phyloP scores from a whole-genome alignment of 2,888 invertebrate species.

The Rotaria socialis region DNA sequence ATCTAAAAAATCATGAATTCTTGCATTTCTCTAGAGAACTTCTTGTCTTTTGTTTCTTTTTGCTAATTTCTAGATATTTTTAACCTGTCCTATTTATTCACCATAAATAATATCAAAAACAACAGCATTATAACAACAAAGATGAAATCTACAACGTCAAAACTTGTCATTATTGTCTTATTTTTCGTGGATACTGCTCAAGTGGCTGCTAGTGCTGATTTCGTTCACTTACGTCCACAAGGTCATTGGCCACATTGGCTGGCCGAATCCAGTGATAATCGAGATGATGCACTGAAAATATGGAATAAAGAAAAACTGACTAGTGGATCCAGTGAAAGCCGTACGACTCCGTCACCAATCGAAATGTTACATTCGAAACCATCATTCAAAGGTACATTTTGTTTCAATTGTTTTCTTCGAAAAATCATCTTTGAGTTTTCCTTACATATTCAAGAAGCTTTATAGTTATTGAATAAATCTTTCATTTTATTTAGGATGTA shows the following conservation, averaged over 20 bases:
- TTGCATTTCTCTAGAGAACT: too few species aligned
- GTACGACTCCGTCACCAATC: neutral
- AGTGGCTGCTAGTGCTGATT: neutral
- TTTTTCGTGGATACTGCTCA: neutral
- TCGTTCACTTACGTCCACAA: neutral
- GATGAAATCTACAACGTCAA: neutral
- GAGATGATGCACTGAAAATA: neutral
- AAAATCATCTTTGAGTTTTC: too few species aligned
- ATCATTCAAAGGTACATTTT: neutral
- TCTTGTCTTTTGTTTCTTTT: neutral
- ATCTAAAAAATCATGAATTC: neutral
- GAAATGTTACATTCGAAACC: neutral
- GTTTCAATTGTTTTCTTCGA: neutral
- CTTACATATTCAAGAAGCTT: too few species aligned
- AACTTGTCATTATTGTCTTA: neutral
- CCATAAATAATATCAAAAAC: neutral
- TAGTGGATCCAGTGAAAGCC: neutral
- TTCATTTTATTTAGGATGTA: slow-evolving; percentile 35
- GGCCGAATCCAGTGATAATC: neutral
- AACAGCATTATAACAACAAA: neutral
- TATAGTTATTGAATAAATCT: too few species aligned
- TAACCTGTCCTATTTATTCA: neutral
- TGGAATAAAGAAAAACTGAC: neutral
- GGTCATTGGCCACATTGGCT: neutral
- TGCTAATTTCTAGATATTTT: neutral